Percentiles rank a stretch among this genome's conserved stretches.
Evolutionary conservation across 2,113 vertebrate genomes (phyloP).

Genomic region (Stegastes partitus): DNA sequence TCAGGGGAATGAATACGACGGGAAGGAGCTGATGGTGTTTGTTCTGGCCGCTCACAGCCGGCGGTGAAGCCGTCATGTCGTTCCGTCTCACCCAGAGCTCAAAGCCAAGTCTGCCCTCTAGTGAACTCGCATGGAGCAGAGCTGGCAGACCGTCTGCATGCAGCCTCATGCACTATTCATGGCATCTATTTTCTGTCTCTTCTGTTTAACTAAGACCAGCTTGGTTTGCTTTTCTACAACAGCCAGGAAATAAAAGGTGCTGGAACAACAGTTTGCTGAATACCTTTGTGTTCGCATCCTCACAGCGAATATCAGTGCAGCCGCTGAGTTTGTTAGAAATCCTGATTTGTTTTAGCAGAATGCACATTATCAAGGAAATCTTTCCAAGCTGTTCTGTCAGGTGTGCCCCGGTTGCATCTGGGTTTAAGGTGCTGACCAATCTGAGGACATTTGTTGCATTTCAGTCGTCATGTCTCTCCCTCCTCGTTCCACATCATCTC

Average conservation of each 20-base stretch:
- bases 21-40: constrained; percentile 55
- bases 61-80: constrained; percentile 33
- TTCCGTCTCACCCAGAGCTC: constrained; percentile 38
- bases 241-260: neutral
- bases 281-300: too few relatives aligned
- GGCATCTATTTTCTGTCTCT: constrained; percentile 65
- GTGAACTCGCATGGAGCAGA: constrained; percentile 48
- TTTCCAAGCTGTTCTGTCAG: neutral
- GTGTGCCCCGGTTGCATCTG: too few relatives aligned
- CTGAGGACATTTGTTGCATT: too few relatives aligned
- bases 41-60: constrained; percentile 36
- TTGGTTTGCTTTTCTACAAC: constrained; percentile 7
- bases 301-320: too few relatives aligned
- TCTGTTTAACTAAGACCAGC: constrained; percentile 3
- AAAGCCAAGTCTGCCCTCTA: constrained; percentile 55
- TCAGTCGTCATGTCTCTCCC: neutral
- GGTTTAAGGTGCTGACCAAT: too few relatives aligned
- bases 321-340: neutral
- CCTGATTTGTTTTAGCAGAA: neutral
- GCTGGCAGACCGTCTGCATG: constrained; percentile 25
- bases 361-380: neutral
- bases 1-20: constrained; percentile 34
- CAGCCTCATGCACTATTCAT: constrained; percentile 60
- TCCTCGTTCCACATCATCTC: neutral
- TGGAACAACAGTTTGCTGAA: too few relatives aligned